Evolutionary conservation across 1,140 invertebrate species (phyloP), one percentile per base, ranked within the genome.

Genomic region (Diprion similis): DNA sequence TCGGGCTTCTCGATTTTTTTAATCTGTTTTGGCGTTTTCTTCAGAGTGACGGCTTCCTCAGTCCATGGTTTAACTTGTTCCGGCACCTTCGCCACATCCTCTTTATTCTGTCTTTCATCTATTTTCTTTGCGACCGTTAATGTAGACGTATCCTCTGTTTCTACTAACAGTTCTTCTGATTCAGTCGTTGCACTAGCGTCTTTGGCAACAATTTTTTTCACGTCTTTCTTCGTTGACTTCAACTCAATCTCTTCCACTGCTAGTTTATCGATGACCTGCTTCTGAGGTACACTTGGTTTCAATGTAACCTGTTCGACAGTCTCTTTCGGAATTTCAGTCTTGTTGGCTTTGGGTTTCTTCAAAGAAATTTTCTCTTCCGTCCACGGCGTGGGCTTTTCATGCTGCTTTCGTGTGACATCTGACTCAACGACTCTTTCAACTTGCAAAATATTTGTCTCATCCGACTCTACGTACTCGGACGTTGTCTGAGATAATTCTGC

Each of bases 261-360:
- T 6, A 37, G 24, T 76, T 84, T 82, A n/a, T 78, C 13, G 8
- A 82, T 71, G 71, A 82, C 78, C 73, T 73, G 74, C 72, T 83
- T 85, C 65, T 81, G 78, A 18, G 87, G 80, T 79, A 87, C 89
- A 2, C 89, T 84, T 24, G 89, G 89, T 77, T 91, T 91, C 13
- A 92, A 78, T 77, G 89, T 88, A 64, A 91, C 78, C 47, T 67
- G 73, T 37, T 84, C 82, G 7, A 81, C 9, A 15, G 72, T 78
- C 46, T 83, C 80, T 73, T 83, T 83, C 13, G 77, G 72, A 51
- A 85, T 78, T 80, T 84, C 83, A 77, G 86, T 87, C 48, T 74
- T 81, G 68, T 84, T 78, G 68, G 79, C 77, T 67, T 76, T 77
- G 1, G 82, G 76, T 70, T 79, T 82, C 68, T 86, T 86, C 17